Percentiles rank a stretch among this genome's conserved stretches.
Evolutionary conservation across 2,797 vertebrate genomes (phyloP).

Genomic region (Sebastes kiyomatsui): DNA sequence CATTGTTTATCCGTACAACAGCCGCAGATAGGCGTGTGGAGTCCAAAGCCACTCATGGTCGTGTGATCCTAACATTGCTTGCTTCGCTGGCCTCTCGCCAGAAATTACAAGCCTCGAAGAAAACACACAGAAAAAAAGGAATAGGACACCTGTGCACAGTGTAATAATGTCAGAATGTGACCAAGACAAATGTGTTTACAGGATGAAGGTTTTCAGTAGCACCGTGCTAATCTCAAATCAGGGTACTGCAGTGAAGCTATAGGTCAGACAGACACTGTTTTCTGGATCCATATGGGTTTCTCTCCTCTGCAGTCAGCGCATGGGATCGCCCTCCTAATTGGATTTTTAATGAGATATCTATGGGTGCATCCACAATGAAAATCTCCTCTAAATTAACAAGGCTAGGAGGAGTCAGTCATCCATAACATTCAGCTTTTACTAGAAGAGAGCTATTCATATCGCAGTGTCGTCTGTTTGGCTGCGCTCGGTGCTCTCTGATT

Average conservation of each 20-base stretch:
- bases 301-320: slow-evolving; percentile 13
- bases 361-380: slow-evolving; percentile 31
- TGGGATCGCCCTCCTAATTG: slow-evolving; percentile 46
- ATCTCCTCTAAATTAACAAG: slow-evolving; percentile 34
- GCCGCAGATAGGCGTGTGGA: slow-evolving; percentile 22
- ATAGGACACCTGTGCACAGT: neutral
- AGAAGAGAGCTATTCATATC: slow-evolving; percentile 12
- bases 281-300: neutral
- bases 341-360: slow-evolving; percentile 59
- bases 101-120: neutral
- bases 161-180: neutral
- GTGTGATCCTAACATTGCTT: slow-evolving; percentile 13
- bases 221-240: neutral
- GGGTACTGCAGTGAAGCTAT: slow-evolving; percentile 9
- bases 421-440: slow-evolving; percentile 22
- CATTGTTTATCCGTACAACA: slow-evolving; percentile 7
- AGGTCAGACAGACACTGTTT: slow-evolving; percentile 16
- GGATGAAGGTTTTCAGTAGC: neutral
- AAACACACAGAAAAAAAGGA: slow-evolving; percentile 4
- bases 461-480: neutral
- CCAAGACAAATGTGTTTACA: slow-evolving; percentile 12
- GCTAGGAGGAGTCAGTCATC: slow-evolving; percentile 37
- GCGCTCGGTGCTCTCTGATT: slow-evolving; percentile 7
- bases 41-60: neutral
- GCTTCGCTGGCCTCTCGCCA: slow-evolving; percentile 3